A percentile compares a stretch with the other conserved stretches of the same genome.
These are phyloP conservation scores for Hydropsyche betteni DNA, from an alignment of 2,888 invertebrate species.

Conservation along the genomic window DNA sequence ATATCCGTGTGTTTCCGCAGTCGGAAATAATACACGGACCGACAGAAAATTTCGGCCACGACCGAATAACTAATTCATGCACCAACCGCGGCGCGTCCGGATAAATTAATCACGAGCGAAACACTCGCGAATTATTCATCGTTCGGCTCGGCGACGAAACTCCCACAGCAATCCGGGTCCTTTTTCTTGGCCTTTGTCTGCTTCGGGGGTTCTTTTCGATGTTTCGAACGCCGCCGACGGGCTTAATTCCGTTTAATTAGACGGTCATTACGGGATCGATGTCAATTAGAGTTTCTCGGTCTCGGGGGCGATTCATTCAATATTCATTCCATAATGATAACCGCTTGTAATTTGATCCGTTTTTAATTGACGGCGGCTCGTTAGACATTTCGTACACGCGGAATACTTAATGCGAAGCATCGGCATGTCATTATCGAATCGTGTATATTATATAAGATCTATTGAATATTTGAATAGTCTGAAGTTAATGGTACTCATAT, in stretches of 20 bases:
- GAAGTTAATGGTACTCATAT: too few species aligned
- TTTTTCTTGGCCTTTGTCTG: not conserved
- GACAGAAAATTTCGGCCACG: constrained; percentile 2
- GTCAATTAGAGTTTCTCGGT: not conserved
- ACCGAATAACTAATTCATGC: constrained; percentile 29
- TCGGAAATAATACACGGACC: constrained; percentile 1
- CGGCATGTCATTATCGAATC: too few species aligned
- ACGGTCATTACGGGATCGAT: not conserved
- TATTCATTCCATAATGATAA: too few species aligned
- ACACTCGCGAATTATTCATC: not conserved
- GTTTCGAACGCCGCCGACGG: not conserved
- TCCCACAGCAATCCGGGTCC: not conserved
- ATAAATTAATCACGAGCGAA: constrained; percentile 17
- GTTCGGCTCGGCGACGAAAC: not conserved
- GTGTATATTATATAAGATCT: too few species aligned
- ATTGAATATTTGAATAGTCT: too few species aligned
- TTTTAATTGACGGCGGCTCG: too few species aligned
- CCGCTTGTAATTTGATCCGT: too few species aligned
- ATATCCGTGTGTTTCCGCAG: constrained; percentile 6
- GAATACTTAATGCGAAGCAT: too few species aligned
- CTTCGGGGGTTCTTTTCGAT: too few species aligned
- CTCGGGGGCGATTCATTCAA: too few species aligned
- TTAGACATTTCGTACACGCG: too few species aligned
- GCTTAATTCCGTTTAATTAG: constrained; percentile 18
- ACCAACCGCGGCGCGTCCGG: not conserved